Evolutionary conservation across 2,113 vertebrate species (phyloP).

Genomic region (Galbula dea): DNA sequence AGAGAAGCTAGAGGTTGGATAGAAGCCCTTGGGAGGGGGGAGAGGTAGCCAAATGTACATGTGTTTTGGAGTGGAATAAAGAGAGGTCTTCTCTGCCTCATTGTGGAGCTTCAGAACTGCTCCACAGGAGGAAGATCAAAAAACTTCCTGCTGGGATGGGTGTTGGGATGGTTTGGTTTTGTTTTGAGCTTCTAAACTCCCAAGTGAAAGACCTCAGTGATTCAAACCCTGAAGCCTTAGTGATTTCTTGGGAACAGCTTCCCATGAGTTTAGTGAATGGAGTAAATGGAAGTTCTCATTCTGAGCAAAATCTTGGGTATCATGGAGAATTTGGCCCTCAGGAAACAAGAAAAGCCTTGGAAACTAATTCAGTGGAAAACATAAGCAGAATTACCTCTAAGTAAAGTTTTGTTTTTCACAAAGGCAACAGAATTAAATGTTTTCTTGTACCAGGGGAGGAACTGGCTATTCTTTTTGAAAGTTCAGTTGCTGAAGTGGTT

Average conservation of each 20-base stretch:
- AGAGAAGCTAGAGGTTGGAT: background rate
- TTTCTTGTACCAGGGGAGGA: background rate
- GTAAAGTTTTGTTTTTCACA: background rate
- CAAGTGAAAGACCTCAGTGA: background rate
- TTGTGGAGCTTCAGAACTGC: background rate
- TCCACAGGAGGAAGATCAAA: background rate
- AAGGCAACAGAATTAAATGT: background rate
- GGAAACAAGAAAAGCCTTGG: background rate
- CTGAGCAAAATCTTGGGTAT: background rate
- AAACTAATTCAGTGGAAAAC: background rate
- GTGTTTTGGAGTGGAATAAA: background rate
- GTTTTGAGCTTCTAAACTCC: background rate
- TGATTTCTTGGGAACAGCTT: background rate
- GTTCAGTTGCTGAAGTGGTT: background rate
- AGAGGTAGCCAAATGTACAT: background rate
- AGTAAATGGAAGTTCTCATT: background rate
- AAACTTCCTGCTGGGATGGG: background rate
- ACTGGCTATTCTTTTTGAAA: background rate
- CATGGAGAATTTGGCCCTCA: background rate
- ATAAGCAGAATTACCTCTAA: background rate
- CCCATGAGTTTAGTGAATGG: background rate
- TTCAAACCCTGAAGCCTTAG: background rate
- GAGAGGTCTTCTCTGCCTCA: background rate
- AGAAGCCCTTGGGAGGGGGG: background rate
- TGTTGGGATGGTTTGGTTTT: background rate